Percentiles rank a stretch among this genome's conserved stretches.
phyloP scores from a whole-genome alignment of 2,888 invertebrate species.

The Teleiodes luculella region DNA sequence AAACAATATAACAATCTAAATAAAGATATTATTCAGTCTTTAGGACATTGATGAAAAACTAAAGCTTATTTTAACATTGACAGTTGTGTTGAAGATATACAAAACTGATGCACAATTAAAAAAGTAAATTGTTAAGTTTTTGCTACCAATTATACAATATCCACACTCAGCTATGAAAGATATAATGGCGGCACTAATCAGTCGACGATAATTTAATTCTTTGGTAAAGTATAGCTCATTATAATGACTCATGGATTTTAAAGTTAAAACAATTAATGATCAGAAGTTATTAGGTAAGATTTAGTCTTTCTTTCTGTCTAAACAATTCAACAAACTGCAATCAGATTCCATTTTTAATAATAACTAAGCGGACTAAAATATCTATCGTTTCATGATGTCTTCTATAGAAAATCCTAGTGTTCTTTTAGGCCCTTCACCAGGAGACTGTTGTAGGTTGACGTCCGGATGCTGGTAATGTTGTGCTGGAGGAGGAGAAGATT shows the following conservation, averaged over 20 bases:
- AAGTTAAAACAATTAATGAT: background rate
- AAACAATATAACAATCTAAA: conserved; percentile 65
- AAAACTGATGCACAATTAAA: background rate
- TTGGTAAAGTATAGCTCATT: conserved; percentile 44
- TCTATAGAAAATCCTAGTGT: conserved; percentile 90
- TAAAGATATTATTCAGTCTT: conserved; percentile 71
- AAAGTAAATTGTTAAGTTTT: background rate
- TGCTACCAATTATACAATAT: background rate
- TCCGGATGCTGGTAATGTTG: conserved; percentile 42
- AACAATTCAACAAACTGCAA: background rate
- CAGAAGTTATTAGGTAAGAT: background rate
- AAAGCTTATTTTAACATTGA: conserved; percentile 1
- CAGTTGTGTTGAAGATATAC: no score
- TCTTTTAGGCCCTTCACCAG: conserved; percentile 62
- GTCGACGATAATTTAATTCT: conserved; percentile 50
- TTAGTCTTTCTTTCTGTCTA: background rate
- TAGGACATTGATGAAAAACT: conserved; percentile 33
- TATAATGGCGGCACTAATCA: conserved; percentile 30
- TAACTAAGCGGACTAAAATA: background rate
- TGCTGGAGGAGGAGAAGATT: conserved; percentile 54
- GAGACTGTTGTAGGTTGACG: conserved; percentile 53
- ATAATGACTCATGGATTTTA: background rate
- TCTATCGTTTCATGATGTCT: conserved; percentile 91
- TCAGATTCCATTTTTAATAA: background rate
- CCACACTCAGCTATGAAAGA: background rate